phyloP scores from a whole-genome alignment of 2,113 vertebrate genomes.

The Mystacornis crossleyi region DNA sequence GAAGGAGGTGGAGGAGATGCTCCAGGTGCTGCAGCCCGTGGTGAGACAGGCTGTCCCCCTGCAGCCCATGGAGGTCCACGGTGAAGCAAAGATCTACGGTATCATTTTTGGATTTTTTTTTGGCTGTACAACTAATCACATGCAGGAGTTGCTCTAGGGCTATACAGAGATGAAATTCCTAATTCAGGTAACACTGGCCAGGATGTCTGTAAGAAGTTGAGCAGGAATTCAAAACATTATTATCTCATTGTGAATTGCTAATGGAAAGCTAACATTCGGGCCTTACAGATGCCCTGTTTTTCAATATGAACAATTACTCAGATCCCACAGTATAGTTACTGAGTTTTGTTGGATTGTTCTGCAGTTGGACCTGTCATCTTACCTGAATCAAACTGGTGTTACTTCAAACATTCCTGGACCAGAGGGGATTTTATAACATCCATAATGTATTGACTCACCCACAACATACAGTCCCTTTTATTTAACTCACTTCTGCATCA shows the following conservation, averaged over 20 bases:
- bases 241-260: background rate
- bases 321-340: background rate
- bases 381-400: background rate
- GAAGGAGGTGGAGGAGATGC: background rate
- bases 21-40: accelerated
- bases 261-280: background rate
- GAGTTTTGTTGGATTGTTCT: background rate
- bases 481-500: background rate
- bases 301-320: background rate
- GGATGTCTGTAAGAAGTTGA: background rate
- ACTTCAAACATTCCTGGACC: background rate
- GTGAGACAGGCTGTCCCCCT: background rate
- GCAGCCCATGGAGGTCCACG: accelerated
- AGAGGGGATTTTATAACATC: background rate
- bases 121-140: background rate
- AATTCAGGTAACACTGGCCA: background rate
- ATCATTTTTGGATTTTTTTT: background rate
- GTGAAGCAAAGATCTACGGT: background rate
- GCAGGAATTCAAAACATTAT: background rate
- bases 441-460: background rate
- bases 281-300: background rate
- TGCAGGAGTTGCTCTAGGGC: background rate
- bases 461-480: background rate
- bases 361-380: background rate
- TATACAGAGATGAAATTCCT: background rate